Evolutionary conservation across 2,797 vertebrate genomes (phyloP), one percentile per base, ranked within the genome.

Genomic region (Menidia menidia): DNA sequence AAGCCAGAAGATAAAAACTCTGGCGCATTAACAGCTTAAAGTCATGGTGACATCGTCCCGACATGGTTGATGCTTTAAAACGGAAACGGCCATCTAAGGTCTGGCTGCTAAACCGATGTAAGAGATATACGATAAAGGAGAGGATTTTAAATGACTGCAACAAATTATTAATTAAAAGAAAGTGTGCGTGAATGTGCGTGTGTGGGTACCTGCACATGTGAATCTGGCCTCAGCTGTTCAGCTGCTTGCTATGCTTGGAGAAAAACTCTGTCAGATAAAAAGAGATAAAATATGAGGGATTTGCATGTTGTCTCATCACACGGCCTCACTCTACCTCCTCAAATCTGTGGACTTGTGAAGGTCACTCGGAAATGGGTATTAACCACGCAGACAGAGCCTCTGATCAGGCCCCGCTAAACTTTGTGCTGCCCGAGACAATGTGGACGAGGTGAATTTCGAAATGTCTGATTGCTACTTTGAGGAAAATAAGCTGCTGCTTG

Each of bases 281-380:
- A 66, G 47, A 60, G 42, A 33, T 35, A 41, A 41, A 82, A 80
- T 78, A 80, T 68, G 51, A 77, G 72, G 73, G 52, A 85, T 76
- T 62, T 60, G 64, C 73, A 60, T 62, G 69, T 18, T 33, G 63
- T 65, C 57, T 73, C 74, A 83, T 74, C 51, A 10, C 35, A 60
- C 57, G 60, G 65, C 41, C 25, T 68, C 14, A 35, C 25, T 63
- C 53, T 42, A 32, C 52, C 3, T 33, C 45, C 59, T 57, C 41
- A 55, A 64, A 56, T 59, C 52, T n/a, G 0, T 45, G 41, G 64
- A 42, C 35, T 39, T 51, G 58, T 73, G 72, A 80, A 60, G 61
- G 0, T 71, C 35, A 51, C 53, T 10, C 25, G 14, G 43, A 62
- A 60, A 63, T 8, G 18, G 42, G 42, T 42, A 67, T 71, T 66